Base-by-base conservation (phyloP, 1,140 invertebrate species). In the Trachymyrmex septentrionalis region DNA sequence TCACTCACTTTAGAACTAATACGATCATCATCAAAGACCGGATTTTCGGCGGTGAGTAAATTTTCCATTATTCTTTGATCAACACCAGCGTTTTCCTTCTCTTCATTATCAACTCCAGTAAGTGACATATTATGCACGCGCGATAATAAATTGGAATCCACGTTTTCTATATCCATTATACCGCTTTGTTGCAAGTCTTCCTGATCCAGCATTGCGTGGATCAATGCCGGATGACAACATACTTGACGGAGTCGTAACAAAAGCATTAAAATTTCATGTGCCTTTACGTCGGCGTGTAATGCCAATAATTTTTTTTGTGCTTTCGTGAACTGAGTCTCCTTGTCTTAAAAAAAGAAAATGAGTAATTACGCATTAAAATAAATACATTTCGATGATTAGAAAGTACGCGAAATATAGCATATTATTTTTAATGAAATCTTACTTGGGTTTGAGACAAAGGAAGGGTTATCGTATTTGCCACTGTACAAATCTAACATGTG, bases 171-270 rank as follows among this genome's bases (percentile, higher is more conserved):
- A 3, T 93, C 88, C n/a, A 50, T 84, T 92, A 94, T 87, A 12
- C 86, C 94, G 21, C 90, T 90, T 14, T 59, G 92, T 92, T 61
- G 92, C 71, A 92, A 94, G 82, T 91, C 87, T 16, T 91, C 80
- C 64, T 88, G 76, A 34, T 97, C 96, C 73, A 97, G 82, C 97
- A 97, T 97, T 78, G 95, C 93, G 87, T 96, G 96, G 80, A 99
- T 97, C 0, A 99, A 96, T 12, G 96, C 97, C 0, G 98, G 97
- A 96, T 99, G 98, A 92, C 98, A 98, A 94, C 98, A 99, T 72
- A 98, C 97, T 93, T 99, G 99, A 7, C 98, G 95, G 69, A 99
- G 94, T 24, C 98, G 95, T n/a, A 99, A 93, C 16, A 99, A 92
- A 1, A 99, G 95, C 0, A 98, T 97, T 78, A 99, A 95, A 92